These are phyloP conservation scores for Acanthisitta chloris DNA, from an alignment of 2,113 vertebrate genomes.

Conservation along the genomic window DNA sequence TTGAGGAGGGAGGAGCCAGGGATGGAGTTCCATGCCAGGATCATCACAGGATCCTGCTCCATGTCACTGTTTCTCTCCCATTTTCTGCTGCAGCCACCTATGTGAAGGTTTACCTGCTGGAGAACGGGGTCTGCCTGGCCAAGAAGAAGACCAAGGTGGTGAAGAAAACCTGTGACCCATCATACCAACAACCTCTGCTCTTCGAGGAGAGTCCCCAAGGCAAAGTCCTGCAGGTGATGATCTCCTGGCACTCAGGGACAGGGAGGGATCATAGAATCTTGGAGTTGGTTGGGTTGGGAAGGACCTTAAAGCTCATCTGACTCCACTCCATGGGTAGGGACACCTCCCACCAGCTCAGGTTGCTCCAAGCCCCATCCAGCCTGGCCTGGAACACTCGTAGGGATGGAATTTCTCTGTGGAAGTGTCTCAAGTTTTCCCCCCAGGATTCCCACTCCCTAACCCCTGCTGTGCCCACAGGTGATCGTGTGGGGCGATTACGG, in stretches of 20 bases:
- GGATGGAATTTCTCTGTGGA: neutral
- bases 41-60: neutral
- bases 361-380: neutral
- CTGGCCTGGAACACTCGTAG: neutral
- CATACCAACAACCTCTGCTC: constrained; percentile 93
- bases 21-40: accelerated
- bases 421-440: accelerated
- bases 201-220: constrained; percentile 96
- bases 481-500: constrained; percentile 99
- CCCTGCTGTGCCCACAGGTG: constrained; percentile 71
- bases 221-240: constrained; percentile 91
- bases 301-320: neutral
- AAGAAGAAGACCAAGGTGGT: constrained; percentile 97
- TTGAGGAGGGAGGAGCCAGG: neutral
- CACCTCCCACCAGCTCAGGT: accelerated
- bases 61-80: accelerated
- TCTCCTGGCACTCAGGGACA: accelerated
- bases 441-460: accelerated
- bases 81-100: constrained; percentile 81
- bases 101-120: constrained; percentile 92
- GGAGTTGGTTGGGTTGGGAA: neutral
- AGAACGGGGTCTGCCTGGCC: constrained; percentile 91
- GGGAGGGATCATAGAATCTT: neutral
- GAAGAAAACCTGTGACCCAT: constrained; percentile 91
- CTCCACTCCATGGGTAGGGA: neutral